phyloP scores from a whole-genome alignment of 2,888 invertebrate species.

The Morpho achilles region DNA sequence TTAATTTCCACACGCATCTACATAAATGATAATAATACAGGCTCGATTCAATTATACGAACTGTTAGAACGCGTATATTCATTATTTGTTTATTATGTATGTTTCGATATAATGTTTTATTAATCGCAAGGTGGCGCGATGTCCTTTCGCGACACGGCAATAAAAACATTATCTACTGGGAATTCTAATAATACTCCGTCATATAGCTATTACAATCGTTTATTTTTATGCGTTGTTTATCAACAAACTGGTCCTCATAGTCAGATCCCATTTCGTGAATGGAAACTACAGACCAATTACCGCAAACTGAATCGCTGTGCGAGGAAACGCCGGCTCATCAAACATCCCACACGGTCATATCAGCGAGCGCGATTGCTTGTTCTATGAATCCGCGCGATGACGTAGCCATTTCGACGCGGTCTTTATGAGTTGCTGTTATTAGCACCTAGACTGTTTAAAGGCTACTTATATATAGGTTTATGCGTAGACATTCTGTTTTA shows the following conservation, averaged over 20 bases:
- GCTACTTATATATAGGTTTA: too few species aligned
- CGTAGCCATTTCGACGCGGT: slow-evolving; percentile 13
- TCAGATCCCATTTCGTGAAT: neutral
- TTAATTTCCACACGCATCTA: too few species aligned
- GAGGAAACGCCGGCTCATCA: slow-evolving; percentile 1
- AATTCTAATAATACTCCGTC: neutral
- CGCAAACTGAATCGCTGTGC: slow-evolving; percentile 2
- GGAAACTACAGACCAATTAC: neutral
- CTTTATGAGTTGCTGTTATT: neutral
- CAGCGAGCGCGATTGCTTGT: slow-evolving; percentile 15
- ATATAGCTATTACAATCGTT: neutral
- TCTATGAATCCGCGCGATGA: slow-evolving; percentile 21
- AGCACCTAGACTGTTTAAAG: neutral
- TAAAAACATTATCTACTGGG: neutral
- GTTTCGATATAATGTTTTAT: too few species aligned
- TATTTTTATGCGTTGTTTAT: neutral
- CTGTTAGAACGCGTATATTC: too few species aligned
- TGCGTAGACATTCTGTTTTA: too few species aligned
- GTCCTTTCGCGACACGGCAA: too few species aligned
- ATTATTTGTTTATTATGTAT: too few species aligned
- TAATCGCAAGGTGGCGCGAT: too few species aligned
- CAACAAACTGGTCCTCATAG: neutral
- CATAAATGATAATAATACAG: too few species aligned
- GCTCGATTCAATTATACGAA: too few species aligned
- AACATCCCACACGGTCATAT: slow-evolving; percentile 10